Conservation (phyloP, 2,797 vertebrate genomes). For the Crenichthys baileyi region DNA sequence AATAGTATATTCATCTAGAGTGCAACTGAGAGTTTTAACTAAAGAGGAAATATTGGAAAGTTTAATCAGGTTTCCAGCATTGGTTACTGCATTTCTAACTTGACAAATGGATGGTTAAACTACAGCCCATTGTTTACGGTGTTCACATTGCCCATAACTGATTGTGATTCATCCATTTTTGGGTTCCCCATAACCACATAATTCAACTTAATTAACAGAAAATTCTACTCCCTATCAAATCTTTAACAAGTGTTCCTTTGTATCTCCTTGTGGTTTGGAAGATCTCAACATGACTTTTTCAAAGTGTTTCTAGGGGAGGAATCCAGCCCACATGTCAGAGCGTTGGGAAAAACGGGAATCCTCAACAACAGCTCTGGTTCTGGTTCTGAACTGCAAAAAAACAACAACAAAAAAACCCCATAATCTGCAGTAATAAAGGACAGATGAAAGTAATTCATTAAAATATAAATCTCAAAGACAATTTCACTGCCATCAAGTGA, state of each 20-base stretch:
- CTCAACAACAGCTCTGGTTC: neutral
- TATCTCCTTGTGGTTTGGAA: neutral
- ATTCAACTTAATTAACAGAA: slow-evolving; percentile 15
- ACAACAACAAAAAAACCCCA: neutral
- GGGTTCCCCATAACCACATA: slow-evolving; percentile 10
- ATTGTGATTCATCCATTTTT: slow-evolving; percentile 13
- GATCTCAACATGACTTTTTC: slow-evolving; percentile 9
- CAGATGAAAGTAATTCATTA: too few relatives aligned
- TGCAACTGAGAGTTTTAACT: too few relatives aligned
- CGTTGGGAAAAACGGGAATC: neutral
- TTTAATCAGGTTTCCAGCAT: neutral
- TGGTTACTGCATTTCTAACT: neutral
- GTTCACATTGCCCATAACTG: neutral
- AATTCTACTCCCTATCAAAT: neutral
- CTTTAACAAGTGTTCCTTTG: slow-evolving; percentile 17
- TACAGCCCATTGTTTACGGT: neutral
- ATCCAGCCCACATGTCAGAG: neutral
- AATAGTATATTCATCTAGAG: neutral
- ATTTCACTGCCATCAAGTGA: too few relatives aligned
- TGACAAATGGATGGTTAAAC: slow-evolving; percentile 10
- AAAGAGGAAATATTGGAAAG: neutral
- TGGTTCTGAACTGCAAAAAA: neutral
- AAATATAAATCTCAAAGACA: neutral
- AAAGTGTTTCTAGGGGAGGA: slow-evolving; percentile 18
- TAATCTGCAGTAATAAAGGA: neutral